Percentiles rank a stretch among this genome's conserved stretches.
phyloP scores from a whole-genome alignment of 2,113 vertebrate species.

The Aplodontia rufa region DNA sequence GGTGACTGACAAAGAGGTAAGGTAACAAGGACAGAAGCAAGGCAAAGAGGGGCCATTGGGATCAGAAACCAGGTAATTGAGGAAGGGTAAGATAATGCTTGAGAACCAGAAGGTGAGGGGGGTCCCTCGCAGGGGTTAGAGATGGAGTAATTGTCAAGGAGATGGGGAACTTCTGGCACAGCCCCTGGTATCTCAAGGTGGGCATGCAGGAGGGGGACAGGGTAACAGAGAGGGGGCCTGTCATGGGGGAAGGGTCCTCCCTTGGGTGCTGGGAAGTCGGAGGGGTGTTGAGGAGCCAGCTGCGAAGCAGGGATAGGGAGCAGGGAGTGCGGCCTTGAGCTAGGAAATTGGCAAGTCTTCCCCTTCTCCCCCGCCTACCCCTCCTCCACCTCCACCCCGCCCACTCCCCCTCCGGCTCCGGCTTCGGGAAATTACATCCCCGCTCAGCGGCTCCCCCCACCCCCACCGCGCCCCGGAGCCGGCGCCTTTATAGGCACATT shows the following conservation, averaged over 20 bases:
- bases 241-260: background rate
- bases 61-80: background rate
- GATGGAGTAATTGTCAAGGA: background rate
- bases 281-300: background rate
- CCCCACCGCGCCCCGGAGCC: conserved; percentile 70
- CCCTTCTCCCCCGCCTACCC: conserved; percentile 53
- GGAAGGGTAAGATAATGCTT: background rate
- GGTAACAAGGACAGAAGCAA: background rate
- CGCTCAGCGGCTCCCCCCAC: conserved; percentile 22
- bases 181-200: background rate
- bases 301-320: background rate
- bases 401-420: conserved; percentile 70
- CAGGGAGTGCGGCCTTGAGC: conserved; percentile 7
- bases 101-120: background rate
- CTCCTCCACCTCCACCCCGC: conserved; percentile 70
- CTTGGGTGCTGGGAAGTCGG: background rate
- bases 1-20: background rate
- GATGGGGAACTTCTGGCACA: conserved; percentile 41
- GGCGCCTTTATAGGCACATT: conserved; percentile 81
- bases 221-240: background rate
- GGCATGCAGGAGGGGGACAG: background rate
- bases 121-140: background rate
- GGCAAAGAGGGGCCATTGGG: background rate
- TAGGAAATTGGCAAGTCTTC: conserved; percentile 61
- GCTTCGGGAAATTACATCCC: conserved; percentile 80